Evolutionary conservation across 2,113 vertebrate genomes (phyloP).

Genomic region (Cisticola juncidis): DNA sequence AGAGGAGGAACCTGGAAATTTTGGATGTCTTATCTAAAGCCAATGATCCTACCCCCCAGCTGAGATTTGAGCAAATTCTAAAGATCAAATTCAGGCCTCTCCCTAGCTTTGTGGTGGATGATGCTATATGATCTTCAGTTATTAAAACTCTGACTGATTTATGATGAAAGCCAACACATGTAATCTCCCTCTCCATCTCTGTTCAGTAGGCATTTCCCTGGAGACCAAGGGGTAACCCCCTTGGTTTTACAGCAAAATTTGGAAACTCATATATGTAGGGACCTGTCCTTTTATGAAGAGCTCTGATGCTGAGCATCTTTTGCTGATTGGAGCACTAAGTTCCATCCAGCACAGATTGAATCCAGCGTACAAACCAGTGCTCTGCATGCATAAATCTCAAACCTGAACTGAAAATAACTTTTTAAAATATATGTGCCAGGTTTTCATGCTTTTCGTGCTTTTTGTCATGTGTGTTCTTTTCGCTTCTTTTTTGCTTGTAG

Average conservation of each 20-base stretch:
- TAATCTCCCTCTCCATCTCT: not conserved
- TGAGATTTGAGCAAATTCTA: not conserved
- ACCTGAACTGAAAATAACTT: not conserved
- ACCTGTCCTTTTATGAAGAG: not conserved
- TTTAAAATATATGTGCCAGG: not conserved
- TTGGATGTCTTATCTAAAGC: not conserved
- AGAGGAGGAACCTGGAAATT: not conserved
- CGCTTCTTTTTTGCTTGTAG: not conserved
- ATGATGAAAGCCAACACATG: not conserved
- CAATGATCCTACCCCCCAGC: not conserved
- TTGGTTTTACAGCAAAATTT: not conserved
- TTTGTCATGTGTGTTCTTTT: not conserved
- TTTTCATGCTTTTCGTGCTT: not conserved
- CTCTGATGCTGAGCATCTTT: not conserved
- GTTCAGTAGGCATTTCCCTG: not conserved
- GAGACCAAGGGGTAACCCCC: not conserved
- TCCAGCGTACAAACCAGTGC: not conserved
- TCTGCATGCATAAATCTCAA: not conserved
- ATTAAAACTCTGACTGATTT: not conserved
- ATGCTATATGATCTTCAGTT: not conserved
- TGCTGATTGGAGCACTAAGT: not conserved
- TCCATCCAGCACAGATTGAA: not conserved
- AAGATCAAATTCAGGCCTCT: not conserved
- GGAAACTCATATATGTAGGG: not conserved
- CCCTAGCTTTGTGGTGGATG: not conserved